Evolutionary conservation across 2,888 invertebrate genomes (phyloP), one percentile per base, ranked within the genome.

Genomic region (Chouioia cunea): DNA sequence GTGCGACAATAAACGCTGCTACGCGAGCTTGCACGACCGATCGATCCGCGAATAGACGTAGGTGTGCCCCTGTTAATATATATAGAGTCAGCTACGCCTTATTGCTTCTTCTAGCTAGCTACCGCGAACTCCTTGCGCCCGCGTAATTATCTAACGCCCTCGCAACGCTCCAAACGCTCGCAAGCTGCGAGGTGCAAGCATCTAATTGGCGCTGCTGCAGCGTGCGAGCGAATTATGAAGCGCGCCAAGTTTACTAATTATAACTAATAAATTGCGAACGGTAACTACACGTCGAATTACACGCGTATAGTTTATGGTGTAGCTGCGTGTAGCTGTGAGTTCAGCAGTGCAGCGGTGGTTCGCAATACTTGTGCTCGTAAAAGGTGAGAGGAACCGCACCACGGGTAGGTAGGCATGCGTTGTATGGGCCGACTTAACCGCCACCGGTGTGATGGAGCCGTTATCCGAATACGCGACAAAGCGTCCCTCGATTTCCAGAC

Each of bases 181-280:
- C n/a, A n/a, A n/a, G n/a, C n/a, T n/a, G n/a, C 67, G 58, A 59
- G 64, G 64, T 58, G 20, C n/a, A 56, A 53, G 47, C 52, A 69
- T 64, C 58, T 58, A 69, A 69, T 69, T 57, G 66, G 60, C 57
- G 50, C 20, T 36, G 60, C 53, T 67, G 50, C 22, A 2, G 36
- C 50, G 12, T 6, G 43, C 59, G 59, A 36, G 60, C 65, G 69
- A 66, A 73, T 73, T 65, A 63, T 70, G 58, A 70, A 70, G 54
- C 69, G 47, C 36, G 53, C 69, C 20, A 75, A 75, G 75, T 75
- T 75, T 75, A 71, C 75, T 75, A 73, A 75, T 75, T 75, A 75
- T 75, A 75, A 75, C 75, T 75, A 73, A 73, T 70, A 75, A 73
- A 73, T 71, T 73, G 70, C 66, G 47, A 64, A 48, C 12, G 48